phyloP scores from a whole-genome alignment of 2,113 vertebrate species.

The Trachemys scripta region DNA sequence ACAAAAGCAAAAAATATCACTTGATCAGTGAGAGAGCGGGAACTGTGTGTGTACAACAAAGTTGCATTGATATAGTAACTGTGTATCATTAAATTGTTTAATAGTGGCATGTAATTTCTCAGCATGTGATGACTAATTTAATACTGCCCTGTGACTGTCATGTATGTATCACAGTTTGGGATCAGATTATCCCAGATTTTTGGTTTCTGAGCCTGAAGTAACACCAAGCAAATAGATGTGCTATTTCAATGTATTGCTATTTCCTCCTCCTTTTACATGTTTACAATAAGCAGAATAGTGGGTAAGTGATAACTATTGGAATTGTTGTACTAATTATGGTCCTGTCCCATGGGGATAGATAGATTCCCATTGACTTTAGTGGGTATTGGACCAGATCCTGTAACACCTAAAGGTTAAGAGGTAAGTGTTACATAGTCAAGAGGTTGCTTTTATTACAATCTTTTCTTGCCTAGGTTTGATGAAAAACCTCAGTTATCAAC shows the following conservation, averaged over 20 bases:
- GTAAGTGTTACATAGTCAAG: background rate
- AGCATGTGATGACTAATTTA: background rate
- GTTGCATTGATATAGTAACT: background rate
- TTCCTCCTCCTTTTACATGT: background rate
- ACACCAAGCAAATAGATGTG: background rate
- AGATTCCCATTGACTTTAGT: background rate
- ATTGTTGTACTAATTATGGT: background rate
- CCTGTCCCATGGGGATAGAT: background rate
- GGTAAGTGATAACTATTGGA: background rate
- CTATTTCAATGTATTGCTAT: background rate
- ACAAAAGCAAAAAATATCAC: background rate
- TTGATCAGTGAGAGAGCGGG: background rate
- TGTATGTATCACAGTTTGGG: background rate
- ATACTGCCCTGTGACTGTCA: background rate
- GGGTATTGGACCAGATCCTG: background rate
- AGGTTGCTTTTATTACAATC: background rate
- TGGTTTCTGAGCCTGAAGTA: background rate
- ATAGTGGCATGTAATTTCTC: background rate
- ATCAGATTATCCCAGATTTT: background rate
- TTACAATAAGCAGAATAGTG: background rate
- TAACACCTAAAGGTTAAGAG: background rate
- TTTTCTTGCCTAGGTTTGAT: background rate
- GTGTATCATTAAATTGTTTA: background rate
- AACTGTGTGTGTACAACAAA: background rate
- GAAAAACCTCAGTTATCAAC: background rate